These are phyloP conservation scores for Saccostrea cuccullata DNA, from an alignment of 1,140 invertebrate species.

Conservation along the genomic window DNA sequence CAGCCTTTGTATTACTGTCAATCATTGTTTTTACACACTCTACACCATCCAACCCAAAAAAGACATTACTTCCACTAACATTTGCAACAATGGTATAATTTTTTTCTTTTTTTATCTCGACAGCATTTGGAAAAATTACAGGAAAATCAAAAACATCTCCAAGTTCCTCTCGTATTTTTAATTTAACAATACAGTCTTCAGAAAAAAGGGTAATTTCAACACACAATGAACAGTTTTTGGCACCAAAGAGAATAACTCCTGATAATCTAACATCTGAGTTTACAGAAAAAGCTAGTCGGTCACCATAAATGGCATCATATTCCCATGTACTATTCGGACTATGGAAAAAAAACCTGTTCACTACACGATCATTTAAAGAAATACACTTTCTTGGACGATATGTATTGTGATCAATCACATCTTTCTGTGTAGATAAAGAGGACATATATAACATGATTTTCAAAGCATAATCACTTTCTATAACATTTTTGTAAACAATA, in stretches of 20 bases:
- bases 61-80: background rate
- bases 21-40: background rate
- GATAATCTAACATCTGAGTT: background rate
- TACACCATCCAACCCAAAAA: background rate
- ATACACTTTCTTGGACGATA: background rate
- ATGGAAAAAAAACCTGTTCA: background rate
- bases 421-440: background rate
- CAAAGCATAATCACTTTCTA: conserved; percentile 7
- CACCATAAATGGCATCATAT: background rate
- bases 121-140: background rate
- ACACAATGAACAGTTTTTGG: background rate
- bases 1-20: background rate
- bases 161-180: background rate
- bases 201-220: background rate
- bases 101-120: background rate
- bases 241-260: conserved; percentile 13
- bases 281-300: background rate
- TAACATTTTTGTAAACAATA: background rate
- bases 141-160: background rate
- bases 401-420: background rate
- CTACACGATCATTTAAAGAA: background rate
- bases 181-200: background rate
- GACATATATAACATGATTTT: background rate
- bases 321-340: conserved; percentile 6
- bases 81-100: conserved; percentile 10